phyloP scores from a whole-genome alignment of 2,888 invertebrate species.

The Cylindroiulus punctatus region DNA sequence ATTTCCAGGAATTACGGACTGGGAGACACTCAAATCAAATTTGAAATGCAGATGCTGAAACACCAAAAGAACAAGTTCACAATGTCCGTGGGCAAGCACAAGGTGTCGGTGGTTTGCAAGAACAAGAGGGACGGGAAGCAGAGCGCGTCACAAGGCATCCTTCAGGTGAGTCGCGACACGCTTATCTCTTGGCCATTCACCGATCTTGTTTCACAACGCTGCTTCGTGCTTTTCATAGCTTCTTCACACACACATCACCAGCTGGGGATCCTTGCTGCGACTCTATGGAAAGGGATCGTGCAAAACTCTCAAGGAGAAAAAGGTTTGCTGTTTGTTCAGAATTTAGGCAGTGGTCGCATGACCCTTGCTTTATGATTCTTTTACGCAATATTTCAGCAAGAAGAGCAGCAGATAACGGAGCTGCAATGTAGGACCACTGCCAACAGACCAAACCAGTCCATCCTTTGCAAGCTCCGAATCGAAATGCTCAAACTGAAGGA shows the following conservation, averaged over 20 bases:
- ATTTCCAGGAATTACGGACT: conserved; percentile 83
- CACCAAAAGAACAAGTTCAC: conserved; percentile 93
- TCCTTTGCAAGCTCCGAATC: conserved; percentile 81
- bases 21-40: conserved; percentile 86
- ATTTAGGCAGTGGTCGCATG: background rate
- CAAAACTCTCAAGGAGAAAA: conserved; percentile 90
- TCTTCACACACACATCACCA: conserved; percentile 92
- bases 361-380: background rate
- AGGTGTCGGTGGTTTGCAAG: conserved; percentile 88
- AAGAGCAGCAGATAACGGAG: conserved; percentile 91
- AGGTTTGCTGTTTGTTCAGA: conserved; percentile 64
- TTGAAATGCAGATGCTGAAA: conserved; percentile 85
- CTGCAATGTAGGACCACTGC: conserved; percentile 88
- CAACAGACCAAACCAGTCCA: conserved; percentile 87
- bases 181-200: background rate
- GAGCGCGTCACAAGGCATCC: conserved; percentile 90
- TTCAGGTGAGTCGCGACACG: conserved; percentile 73
- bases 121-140: conserved; percentile 98
- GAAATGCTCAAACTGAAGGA: conserved; percentile 84
- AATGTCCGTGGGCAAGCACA: conserved; percentile 93
- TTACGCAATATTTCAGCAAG: conserved; percentile 67
- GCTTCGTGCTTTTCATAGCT: conserved; percentile 69
- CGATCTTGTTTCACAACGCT: background rate
- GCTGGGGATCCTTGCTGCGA: conserved; percentile 93
- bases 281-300: conserved; percentile 92